Conservation (phyloP, 2,888 invertebrate genomes). For the Platerodrilus igneus region DNA sequence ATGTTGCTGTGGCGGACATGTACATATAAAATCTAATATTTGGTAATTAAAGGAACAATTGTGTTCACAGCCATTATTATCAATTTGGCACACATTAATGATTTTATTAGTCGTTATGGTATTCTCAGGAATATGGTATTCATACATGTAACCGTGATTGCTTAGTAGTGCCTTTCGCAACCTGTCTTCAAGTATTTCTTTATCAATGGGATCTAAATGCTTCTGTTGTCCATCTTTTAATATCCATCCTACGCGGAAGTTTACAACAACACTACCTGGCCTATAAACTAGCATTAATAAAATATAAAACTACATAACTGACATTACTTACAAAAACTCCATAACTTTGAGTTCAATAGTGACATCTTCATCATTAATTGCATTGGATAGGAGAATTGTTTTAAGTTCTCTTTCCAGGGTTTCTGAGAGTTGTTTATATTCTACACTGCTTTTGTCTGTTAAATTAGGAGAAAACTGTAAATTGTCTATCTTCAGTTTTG, state of each 20-base stretch:
- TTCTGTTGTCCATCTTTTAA: slow-evolving; percentile 50
- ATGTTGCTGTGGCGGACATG: slow-evolving; percentile 56
- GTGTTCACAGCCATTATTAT: slow-evolving; percentile 59
- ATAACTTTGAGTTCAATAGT: slow-evolving; percentile 58
- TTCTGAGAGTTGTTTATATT: slow-evolving; percentile 57
- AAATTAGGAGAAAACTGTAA: slow-evolving; percentile 58
- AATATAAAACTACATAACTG: slow-evolving; percentile 3
- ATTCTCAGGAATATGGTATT: slow-evolving; percentile 47
- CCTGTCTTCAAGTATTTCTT: slow-evolving; percentile 48
- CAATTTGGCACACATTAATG: slow-evolving; percentile 61
- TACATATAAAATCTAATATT: slow-evolving; percentile 59
- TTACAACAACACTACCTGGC: slow-evolving; percentile 61
- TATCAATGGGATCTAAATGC: slow-evolving; percentile 51
- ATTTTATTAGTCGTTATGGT: slow-evolving; percentile 55
- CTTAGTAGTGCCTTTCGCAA: slow-evolving; percentile 51
- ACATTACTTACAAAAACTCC: slow-evolving; percentile 55
- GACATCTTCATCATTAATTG: slow-evolving; percentile 52
- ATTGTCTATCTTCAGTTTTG: slow-evolving; percentile 63
- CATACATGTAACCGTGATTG: slow-evolving; percentile 51
- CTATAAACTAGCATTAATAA: slow-evolving; percentile 45
- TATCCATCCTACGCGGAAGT: slow-evolving; percentile 63
- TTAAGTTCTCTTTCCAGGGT: slow-evolving; percentile 59
- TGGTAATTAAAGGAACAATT: slow-evolving; percentile 63
- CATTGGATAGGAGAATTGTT: slow-evolving; percentile 53
- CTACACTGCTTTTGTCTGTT: slow-evolving; percentile 56